Evolutionary conservation across 2,888 invertebrate genomes (phyloP).

Genomic region (Drosophila quinaria): DNA sequence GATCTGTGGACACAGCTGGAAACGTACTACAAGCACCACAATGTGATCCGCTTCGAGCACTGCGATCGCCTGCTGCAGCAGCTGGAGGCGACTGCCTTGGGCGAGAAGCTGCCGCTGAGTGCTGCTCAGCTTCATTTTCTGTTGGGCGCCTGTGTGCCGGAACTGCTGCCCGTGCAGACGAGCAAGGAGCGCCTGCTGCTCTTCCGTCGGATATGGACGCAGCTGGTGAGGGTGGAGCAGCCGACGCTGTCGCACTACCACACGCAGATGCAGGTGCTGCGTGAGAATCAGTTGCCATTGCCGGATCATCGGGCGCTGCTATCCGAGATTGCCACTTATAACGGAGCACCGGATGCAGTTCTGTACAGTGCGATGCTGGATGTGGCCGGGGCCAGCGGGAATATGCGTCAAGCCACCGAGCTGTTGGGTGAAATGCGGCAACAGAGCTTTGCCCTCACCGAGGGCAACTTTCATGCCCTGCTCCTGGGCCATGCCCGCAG

Average conservation of each 20-base stretch:
- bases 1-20: conserved; percentile 66
- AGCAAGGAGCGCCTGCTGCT: conserved; percentile 86
- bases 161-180: conserved; percentile 86
- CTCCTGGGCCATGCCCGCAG: conserved; percentile 87
- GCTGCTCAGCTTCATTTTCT: conserved; percentile 83
- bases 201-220: conserved; percentile 87
- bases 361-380: conserved; percentile 88
- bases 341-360: conserved; percentile 68
- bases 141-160: conserved; percentile 86
- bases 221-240: conserved; percentile 84
- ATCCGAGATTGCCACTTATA: conserved; percentile 85
- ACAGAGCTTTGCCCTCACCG: conserved; percentile 87
- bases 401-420: conserved; percentile 87
- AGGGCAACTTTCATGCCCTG: conserved; percentile 88
- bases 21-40: conserved; percentile 62
- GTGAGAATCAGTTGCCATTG: conserved; percentile 87
- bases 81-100: conserved; percentile 30
- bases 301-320: conserved; percentile 69
- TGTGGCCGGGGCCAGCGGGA: conserved; percentile 87
- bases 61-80: conserved; percentile 67
- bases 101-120: conserved; percentile 16
- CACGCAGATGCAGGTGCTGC: conserved; percentile 87
- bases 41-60: conserved; percentile 63
- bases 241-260: conserved; percentile 85
- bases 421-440: conserved; percentile 88